A percentile compares a stretch with the other conserved stretches of the same genome.
These are phyloP conservation scores for Enteromius paludinosus DNA, from an alignment of 2,797 vertebrate genomes.

Conservation along the genomic window DNA sequence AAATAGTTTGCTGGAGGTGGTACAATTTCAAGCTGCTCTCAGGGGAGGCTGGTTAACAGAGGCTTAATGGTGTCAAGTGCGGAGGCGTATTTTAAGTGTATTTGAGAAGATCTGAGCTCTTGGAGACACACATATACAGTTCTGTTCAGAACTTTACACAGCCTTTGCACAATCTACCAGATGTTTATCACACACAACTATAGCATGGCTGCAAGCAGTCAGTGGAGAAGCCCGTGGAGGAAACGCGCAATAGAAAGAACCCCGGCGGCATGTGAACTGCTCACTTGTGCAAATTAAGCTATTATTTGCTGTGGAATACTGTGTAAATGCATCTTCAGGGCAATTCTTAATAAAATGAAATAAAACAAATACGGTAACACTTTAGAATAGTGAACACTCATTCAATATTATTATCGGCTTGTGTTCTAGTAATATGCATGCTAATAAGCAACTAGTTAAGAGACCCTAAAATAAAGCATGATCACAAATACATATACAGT, in stretches of 20 bases:
- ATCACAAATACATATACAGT: no score
- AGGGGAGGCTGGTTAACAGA: constrained; percentile 76
- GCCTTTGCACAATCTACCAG: constrained; percentile 23
- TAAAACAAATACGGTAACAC: background rate
- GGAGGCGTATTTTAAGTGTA: constrained; percentile 72
- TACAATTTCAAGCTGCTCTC: constrained; percentile 65
- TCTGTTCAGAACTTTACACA: constrained; percentile 14
- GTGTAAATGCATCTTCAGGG: no score
- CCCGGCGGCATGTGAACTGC: background rate
- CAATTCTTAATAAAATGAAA: background rate
- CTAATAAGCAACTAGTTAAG: no score
- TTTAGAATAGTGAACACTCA: no score
- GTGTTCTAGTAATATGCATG: no score
- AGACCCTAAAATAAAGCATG: no score
- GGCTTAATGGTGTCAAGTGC: constrained; percentile 78
- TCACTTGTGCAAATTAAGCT: background rate
- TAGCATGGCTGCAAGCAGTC: constrained; percentile 9
- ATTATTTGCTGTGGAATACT: background rate
- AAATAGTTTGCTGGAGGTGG: constrained; percentile 61
- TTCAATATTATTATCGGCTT: no score
- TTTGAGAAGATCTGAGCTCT: constrained; percentile 59
- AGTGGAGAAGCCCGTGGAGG: background rate
- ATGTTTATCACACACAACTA: constrained; percentile 3
- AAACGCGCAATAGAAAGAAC: background rate
- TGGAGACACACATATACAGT: constrained; percentile 47